Evolutionary conservation across 1,140 invertebrate species (phyloP).

Genomic region (Bombus pascuorum): DNA sequence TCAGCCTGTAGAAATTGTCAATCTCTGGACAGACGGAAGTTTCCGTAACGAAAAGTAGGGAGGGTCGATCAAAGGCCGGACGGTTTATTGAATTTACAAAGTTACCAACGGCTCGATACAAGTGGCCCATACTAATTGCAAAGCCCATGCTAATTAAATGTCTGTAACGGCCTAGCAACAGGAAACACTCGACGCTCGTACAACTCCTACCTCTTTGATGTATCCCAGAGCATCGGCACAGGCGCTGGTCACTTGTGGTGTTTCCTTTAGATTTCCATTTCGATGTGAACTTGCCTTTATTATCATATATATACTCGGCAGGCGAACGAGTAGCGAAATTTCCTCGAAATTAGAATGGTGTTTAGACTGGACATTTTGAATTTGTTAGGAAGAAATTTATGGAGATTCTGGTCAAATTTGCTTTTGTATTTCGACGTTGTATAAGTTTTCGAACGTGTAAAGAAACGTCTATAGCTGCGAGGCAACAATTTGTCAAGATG

Average conservation of each 20-base stretch:
- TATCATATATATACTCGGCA: too few species aligned
- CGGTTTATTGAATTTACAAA: conserved; percentile 49
- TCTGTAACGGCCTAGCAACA: neutral
- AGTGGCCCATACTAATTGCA: neutral
- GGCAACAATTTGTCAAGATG: too few species aligned
- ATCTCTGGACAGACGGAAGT: neutral
- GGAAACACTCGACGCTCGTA: conserved; percentile 22
- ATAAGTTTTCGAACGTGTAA: too few species aligned
- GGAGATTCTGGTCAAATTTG: too few species aligned
- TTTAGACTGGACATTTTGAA: too few species aligned
- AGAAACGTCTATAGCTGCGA: too few species aligned
- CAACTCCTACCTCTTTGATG: conserved; percentile 52
- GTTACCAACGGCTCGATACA: conserved; percentile 15
- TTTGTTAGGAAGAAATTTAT: too few species aligned
- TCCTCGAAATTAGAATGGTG: too few species aligned
- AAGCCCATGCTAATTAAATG: conserved; percentile 53
- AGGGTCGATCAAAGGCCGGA: conserved; percentile 8
- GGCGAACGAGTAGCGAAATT: too few species aligned
- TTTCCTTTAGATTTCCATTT: too few species aligned
- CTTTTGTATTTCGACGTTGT: too few species aligned
- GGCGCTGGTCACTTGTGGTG: neutral
- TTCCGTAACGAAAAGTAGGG: neutral
- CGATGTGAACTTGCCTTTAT: too few species aligned
- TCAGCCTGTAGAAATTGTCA: neutral
- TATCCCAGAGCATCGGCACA: neutral